phyloP scores from a whole-genome alignment of 2,888 invertebrate species.

The Apamea epomidion region DNA sequence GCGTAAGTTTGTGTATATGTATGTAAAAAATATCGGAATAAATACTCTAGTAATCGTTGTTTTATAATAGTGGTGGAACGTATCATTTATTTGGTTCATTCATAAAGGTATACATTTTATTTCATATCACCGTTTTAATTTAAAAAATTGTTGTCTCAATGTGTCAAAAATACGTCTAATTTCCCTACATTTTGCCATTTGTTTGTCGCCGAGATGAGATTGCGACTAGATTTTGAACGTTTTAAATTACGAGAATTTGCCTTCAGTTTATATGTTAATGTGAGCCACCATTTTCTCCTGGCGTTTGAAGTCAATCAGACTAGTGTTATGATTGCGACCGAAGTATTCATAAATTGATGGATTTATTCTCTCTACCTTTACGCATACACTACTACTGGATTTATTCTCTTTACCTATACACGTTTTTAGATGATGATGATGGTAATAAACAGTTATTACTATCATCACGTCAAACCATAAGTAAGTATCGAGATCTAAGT shows the following conservation, averaged over 20 bases:
- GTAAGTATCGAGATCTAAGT: not conserved
- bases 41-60: not conserved
- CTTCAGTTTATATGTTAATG: constrained; percentile 77
- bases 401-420: not conserved
- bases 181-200: no score
- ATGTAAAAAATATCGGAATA: not conserved
- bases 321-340: constrained; percentile 67
- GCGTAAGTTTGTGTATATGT: no score
- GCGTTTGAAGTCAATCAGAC: constrained; percentile 73
- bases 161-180: no score
- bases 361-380: constrained; percentile 5
- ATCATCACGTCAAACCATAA: not conserved
- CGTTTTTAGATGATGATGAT: not conserved
- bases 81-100: not conserved
- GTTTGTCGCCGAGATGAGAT: no score
- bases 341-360: constrained; percentile 56
- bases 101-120: not conserved
- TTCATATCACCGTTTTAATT: not conserved
- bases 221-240: no score
- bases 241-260: no score
- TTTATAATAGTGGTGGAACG: not conserved
- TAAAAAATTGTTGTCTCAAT: constrained; percentile 16
- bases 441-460: not conserved
- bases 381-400: no score
- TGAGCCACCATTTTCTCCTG: constrained; percentile 64